Percentiles rank a stretch among this genome's conserved stretches.
Evolutionary conservation across 2,113 vertebrate genomes (phyloP).

Genomic region (Marmota flaviventris): DNA sequence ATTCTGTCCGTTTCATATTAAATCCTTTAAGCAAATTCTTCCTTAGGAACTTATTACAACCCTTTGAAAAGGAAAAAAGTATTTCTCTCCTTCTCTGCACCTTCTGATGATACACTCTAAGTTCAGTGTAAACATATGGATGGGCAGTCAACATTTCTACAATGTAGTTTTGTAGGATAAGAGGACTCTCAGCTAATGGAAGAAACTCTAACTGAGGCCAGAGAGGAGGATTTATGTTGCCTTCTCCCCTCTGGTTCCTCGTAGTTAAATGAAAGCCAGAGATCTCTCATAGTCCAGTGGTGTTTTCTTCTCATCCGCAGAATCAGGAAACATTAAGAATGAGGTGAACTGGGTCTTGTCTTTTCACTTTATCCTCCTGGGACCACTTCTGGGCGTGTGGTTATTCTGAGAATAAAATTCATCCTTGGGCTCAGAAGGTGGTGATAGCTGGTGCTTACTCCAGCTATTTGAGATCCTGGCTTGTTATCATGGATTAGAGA

Average conservation of each 20-base stretch:
- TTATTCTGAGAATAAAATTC: slow-evolving; percentile 56
- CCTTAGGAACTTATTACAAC: neutral
- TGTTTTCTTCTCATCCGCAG: slow-evolving; percentile 17
- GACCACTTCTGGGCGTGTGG: slow-evolving; percentile 44
- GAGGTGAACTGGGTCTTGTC: neutral
- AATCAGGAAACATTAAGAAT: slow-evolving; percentile 34
- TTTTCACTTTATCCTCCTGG: slow-evolving; percentile 55
- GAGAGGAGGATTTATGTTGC: neutral
- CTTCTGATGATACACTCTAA: neutral
- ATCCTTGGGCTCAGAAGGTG: slow-evolving; percentile 43
- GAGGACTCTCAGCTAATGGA: neutral
- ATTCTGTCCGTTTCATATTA: neutral
- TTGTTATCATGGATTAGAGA: slow-evolving; percentile 62
- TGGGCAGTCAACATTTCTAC: neutral
- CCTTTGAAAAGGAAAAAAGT: slow-evolving; percentile 7
- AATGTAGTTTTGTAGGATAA: neutral
- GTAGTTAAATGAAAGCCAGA: slow-evolving; percentile 24
- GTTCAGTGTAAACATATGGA: neutral
- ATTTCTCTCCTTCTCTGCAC: neutral
- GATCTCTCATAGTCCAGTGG: neutral
- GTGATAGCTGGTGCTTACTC: neutral
- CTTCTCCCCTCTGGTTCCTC: too few species aligned
- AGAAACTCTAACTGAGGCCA: slow-evolving; percentile 13
- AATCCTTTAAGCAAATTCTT: neutral
- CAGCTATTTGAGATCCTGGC: neutral